phyloP scores from a whole-genome alignment of 2,888 invertebrate genomes.

The Acleris laterana region DNA sequence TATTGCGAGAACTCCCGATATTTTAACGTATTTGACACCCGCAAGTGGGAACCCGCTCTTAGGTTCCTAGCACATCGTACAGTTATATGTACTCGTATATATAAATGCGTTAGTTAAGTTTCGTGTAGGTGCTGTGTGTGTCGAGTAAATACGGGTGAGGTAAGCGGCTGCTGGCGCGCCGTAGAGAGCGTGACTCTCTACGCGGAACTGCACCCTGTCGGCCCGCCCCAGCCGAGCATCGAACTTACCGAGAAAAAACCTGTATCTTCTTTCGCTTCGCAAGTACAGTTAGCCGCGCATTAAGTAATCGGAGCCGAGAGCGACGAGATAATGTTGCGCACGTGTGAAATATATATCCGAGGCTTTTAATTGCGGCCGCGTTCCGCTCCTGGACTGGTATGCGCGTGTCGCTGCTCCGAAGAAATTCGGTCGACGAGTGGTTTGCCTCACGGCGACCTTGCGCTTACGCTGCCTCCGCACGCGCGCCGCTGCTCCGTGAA shows the following conservation, averaged over 20 bases:
- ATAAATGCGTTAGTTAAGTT: background rate
- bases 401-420: slow-evolving; percentile 72
- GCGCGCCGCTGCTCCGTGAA: slow-evolving; percentile 62
- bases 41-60: too few relatives aligned
- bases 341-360: slow-evolving; percentile 83
- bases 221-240: slow-evolving; percentile 68
- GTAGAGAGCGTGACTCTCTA: slow-evolving; percentile 16
- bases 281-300: slow-evolving; percentile 80
- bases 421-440: slow-evolving; percentile 81
- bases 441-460: slow-evolving; percentile 83
- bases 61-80: too few relatives aligned
- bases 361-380: slow-evolving; percentile 58
- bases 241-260: slow-evolving; percentile 76
- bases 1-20: too few relatives aligned
- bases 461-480: slow-evolving; percentile 56
- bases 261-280: slow-evolving; percentile 77
- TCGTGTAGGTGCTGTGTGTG: background rate
- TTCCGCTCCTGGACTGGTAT: slow-evolving; percentile 52
- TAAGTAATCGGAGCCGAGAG: slow-evolving; percentile 82
- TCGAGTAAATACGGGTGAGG: background rate
- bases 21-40: too few relatives aligned
- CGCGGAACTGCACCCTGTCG: slow-evolving; percentile 59
- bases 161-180: background rate
- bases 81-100: background rate
- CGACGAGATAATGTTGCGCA: slow-evolving; percentile 82